These are phyloP conservation scores for Enteromius argenteus DNA, from an alignment of 2,797 vertebrate species.

Conservation along the genomic window DNA sequence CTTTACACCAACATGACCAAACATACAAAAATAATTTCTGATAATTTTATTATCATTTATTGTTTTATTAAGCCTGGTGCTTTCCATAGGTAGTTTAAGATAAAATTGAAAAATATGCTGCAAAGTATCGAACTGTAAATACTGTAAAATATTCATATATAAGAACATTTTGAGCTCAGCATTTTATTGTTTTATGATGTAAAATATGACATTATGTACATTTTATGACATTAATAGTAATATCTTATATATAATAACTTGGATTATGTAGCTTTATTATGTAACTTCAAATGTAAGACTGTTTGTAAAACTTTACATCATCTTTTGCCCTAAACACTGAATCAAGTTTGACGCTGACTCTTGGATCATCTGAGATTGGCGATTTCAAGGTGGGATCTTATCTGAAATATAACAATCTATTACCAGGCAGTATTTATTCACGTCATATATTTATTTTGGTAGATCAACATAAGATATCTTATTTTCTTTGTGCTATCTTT, in stretches of 20 bases:
- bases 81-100: neutral
- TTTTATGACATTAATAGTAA: neutral
- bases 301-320: neutral
- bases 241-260: neutral
- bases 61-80: neutral
- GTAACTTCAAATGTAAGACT: neutral
- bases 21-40: too few relatives aligned
- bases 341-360: slow-evolving; percentile 69
- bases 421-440: neutral
- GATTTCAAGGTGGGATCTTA: slow-evolving; percentile 67
- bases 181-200: neutral
- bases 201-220: neutral
- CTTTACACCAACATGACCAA: too few relatives aligned
- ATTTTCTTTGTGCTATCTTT: slow-evolving; percentile 37
- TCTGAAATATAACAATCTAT: neutral
- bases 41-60: too few relatives aligned
- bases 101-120: neutral
- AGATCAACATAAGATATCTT: neutral
- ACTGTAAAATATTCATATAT: too few relatives aligned
- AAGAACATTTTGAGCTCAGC: neutral
- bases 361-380: slow-evolving; percentile 72
- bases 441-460: neutral
- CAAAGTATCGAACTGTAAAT: too few relatives aligned
- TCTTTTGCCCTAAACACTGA: neutral
- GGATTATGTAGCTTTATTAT: neutral